phyloP scores from a whole-genome alignment of 2,113 vertebrate species.

The Pelodiscus sinensis region DNA sequence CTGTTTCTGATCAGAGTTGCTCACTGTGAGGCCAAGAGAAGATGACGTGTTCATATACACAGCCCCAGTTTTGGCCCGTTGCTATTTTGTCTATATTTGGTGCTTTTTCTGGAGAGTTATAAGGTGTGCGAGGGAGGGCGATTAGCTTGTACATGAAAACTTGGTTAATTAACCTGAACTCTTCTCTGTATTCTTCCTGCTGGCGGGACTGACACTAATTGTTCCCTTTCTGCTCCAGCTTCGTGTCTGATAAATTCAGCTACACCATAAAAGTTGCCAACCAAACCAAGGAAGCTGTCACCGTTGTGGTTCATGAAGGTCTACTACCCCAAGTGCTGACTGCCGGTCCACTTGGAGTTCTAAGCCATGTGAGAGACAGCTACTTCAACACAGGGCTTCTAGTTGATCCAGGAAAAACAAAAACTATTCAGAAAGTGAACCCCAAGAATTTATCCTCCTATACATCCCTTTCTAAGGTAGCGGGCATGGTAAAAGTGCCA shows the following conservation, averaged over 20 bases:
- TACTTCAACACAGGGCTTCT: not conserved
- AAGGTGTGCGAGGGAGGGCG: not conserved
- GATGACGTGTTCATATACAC: not conserved
- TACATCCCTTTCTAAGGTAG: not conserved
- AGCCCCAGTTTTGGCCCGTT: not conserved
- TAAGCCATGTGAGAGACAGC: not conserved
- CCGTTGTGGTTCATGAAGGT: not conserved
- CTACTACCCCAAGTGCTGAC: not conserved
- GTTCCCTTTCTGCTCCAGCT: not conserved
- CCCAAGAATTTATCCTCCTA: not conserved
- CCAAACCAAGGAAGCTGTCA: not conserved
- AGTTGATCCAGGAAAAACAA: not conserved
- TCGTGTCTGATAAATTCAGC: not conserved
- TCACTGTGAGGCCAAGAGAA: not conserved
- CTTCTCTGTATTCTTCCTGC: not conserved
- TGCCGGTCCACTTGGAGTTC: not conserved
- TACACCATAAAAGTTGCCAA: not conserved
- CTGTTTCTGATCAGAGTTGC: not conserved
- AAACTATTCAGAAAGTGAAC: not conserved
- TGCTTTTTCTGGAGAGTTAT: not conserved
- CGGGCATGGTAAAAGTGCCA: not conserved
- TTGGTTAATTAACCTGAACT: not conserved
- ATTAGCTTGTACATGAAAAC: not conserved
- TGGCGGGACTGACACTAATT: not conserved
- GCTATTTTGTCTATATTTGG: too few relatives aligned